Evolutionary conservation across 2,888 invertebrate species (phyloP), one percentile per base, ranked within the genome.

Genomic region (Blomia tropicalis): DNA sequence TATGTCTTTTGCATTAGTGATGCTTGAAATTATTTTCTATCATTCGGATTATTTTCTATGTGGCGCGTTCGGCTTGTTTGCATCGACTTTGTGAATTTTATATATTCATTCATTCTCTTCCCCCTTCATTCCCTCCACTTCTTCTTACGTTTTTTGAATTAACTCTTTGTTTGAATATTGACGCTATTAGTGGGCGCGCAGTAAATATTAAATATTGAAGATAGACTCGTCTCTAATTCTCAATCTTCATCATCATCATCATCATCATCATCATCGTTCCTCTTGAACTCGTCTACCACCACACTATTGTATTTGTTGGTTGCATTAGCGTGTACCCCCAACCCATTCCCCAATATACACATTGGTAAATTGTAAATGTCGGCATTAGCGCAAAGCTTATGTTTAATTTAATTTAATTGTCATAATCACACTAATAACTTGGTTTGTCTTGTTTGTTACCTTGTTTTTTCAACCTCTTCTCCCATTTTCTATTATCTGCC

Each of bases 401-500:
- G 51, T 47, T 47, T 47, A 47, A 47, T 47, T 47, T 47, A 47
- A 47, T 47, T 47, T 47, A 47, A 47, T 47, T 47, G 51, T 47
- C 51, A 47, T 47, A 47, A 47, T 47, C 51, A 47, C 51, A 47
- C 51, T 47, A 47, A 47, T 47, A 47, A 47, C n/a, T 7, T n/a
- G 41, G 7, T 27, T 7, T 47, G 7, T 47, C 7, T 36, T 36
- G 36, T 36, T 17, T 36, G 36, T 36, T 36, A 11, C 7, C 36
- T 11, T 36, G 36, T 36, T 36, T 36, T 7, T 36, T 36, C 7
- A 17, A 7, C 7, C 7, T 36, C 7, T 7, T 11, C 7, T 36
- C 7, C 36, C 17, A 17, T 17, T 36, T 36, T 17, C 36, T 17
- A 36, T 36, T 36, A 36, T 7, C 36, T 17, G 17, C 36, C 36